These are phyloP conservation scores for Eunapius fragilis DNA, from an alignment of 37 sponge, comb jelly and placozoan species.

Conservation along the genomic window DNA sequence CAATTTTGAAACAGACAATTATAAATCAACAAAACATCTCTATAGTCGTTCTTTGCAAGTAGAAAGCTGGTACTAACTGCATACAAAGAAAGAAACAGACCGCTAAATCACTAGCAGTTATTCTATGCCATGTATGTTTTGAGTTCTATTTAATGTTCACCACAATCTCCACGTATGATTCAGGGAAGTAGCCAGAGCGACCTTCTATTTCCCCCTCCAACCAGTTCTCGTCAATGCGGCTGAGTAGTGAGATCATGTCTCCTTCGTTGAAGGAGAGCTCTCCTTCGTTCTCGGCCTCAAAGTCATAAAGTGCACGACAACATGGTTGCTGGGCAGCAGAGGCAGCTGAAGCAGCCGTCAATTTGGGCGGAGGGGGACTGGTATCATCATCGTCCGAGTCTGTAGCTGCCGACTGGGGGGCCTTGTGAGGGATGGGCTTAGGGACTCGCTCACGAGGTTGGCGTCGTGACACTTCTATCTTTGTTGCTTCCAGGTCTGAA, in stretches of 20 bases:
- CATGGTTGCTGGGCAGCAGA: conserved; percentile 18
- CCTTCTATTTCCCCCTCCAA: conserved; percentile 90
- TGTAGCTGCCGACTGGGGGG: no score
- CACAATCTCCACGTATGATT: conserved; percentile 88
- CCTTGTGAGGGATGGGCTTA: not conserved
- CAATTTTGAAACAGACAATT: no score
- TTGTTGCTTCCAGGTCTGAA: conserved; percentile 35
- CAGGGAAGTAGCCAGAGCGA: conserved; percentile 84
- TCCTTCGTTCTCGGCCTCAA: conserved; percentile 94
- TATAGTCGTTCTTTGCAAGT: no score
- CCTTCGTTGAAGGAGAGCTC: conserved; percentile 95
- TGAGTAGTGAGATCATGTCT: conserved; percentile 78
- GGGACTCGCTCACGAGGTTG: conserved; percentile 37
- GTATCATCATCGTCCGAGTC: conserved; percentile 4
- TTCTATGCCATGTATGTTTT: no score
- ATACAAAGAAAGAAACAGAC: no score
- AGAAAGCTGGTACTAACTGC: no score
- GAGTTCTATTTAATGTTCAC: conserved; percentile 12
- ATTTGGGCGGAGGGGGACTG: conserved; percentile 39
- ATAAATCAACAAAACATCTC: no score
- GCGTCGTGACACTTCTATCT: conserved; percentile 27
- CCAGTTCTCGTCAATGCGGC: conserved; percentile 96
- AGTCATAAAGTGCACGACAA: conserved; percentile 89
- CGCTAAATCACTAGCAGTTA: no score
- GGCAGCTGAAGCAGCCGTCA: not conserved